Conservation (phyloP, 1,140 invertebrate genomes). For the Maconellicoccus hirsutus region DNA sequence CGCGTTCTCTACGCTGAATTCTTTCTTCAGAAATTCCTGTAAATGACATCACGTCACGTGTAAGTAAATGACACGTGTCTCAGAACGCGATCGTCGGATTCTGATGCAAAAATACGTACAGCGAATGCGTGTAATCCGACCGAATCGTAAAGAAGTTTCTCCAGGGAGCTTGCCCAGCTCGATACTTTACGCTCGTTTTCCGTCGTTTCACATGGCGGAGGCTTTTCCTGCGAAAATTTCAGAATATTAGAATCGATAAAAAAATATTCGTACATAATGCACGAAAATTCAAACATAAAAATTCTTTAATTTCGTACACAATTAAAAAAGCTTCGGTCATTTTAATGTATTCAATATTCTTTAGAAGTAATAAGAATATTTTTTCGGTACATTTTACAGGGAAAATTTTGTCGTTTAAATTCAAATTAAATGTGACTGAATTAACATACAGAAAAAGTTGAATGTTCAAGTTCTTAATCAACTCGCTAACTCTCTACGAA, state of each 20-base stretch:
- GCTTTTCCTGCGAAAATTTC: not conserved
- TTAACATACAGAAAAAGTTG: too few relatives aligned
- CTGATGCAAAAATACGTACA: constrained; percentile 44
- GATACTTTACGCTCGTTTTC: constrained; percentile 42
- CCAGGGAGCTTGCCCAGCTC: constrained; percentile 75
- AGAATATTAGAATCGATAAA: not conserved
- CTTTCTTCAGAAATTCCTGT: constrained; percentile 86
- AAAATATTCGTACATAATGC: not conserved
- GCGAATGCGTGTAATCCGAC: constrained; percentile 79
- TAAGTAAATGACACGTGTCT: too few relatives aligned
- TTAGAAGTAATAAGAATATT: too few relatives aligned
- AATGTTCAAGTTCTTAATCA: too few relatives aligned
- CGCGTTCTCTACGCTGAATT: constrained; percentile 95
- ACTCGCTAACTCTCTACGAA: too few relatives aligned
- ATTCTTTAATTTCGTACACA: too few relatives aligned
- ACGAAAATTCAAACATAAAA: not conserved
- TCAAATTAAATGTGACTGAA: too few relatives aligned
- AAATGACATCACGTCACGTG: too few relatives aligned
- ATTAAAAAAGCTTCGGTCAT: too few relatives aligned
- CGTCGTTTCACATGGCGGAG: constrained; percentile 31
- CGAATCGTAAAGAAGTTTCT: constrained; percentile 75
- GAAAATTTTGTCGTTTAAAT: too few relatives aligned
- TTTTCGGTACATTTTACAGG: too few relatives aligned
- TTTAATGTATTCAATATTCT: too few relatives aligned
- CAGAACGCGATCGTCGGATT: constrained; percentile 14